Evolutionary conservation across 2,113 vertebrate species (phyloP).

Genomic region (Plestiodon gilberti): DNA sequence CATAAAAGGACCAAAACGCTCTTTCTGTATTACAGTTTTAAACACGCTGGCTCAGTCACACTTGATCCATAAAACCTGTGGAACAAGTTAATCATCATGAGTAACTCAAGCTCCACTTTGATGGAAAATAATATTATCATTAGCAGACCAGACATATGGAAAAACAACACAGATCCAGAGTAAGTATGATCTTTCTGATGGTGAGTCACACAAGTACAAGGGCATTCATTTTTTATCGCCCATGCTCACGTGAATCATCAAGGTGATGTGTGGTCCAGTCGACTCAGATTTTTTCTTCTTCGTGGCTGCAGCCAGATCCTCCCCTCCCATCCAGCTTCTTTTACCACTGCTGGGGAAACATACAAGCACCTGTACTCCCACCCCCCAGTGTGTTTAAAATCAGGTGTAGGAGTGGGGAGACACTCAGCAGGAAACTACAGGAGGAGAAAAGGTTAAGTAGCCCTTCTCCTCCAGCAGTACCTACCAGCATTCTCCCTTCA

Average conservation of each 20-base stretch:
- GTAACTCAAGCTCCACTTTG: neutral
- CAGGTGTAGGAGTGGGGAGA: too few relatives aligned
- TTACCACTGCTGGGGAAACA: too few relatives aligned
- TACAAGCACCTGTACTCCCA: too few relatives aligned
- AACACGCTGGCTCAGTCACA: neutral
- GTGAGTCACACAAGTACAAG: neutral
- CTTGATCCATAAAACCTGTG: neutral
- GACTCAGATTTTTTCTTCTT: neutral
- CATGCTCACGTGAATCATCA: neutral
- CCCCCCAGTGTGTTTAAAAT: too few relatives aligned
- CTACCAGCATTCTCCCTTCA: too few relatives aligned
- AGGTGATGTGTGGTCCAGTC: neutral
- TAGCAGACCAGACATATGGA: neutral
- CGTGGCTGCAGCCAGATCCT: neutral
- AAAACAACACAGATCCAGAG: neutral
- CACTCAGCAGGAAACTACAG: too few relatives aligned
- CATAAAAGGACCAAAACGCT: neutral
- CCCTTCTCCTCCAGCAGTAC: too few relatives aligned
- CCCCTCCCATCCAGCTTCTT: too few relatives aligned
- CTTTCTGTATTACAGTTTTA: conserved; percentile 18
- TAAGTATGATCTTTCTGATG: neutral
- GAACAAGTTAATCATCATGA: neutral
- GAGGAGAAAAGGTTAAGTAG: too few relatives aligned
- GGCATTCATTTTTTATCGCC: neutral
- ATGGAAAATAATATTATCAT: too few relatives aligned